These are phyloP conservation scores for Colistium nudipinnis DNA, from an alignment of 2,113 vertebrate species.

Conservation along the genomic window DNA sequence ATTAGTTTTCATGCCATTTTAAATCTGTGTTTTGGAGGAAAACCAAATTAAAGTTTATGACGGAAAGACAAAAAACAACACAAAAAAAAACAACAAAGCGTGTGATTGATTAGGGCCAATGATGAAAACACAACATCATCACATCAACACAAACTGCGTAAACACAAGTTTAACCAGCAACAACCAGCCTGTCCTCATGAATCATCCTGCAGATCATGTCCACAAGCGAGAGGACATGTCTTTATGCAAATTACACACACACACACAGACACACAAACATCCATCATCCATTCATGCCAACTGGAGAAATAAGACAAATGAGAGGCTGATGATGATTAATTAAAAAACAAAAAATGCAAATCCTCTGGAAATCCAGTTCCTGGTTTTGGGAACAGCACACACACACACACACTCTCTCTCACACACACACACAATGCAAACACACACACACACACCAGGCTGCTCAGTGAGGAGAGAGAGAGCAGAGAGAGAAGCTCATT, in stretches of 20 bases:
- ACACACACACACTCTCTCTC: neutral
- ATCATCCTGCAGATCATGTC: constrained; percentile 1
- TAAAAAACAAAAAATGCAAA: too few relatives aligned
- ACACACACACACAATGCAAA: neutral
- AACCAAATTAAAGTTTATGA: too few relatives aligned
- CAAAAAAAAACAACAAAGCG: too few relatives aligned
- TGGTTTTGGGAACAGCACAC: constrained; percentile 33
- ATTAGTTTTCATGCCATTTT: too few relatives aligned
- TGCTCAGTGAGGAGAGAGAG: constrained; percentile 40
- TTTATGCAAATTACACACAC: constrained; percentile 51
- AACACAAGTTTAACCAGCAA: neutral
- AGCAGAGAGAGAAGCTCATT: constrained; percentile 31
- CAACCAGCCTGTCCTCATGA: neutral
- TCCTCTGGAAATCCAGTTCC: constrained; percentile 43
- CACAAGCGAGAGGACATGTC: constrained; percentile 17
- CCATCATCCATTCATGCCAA: too few relatives aligned
- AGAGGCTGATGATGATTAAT: too few relatives aligned
- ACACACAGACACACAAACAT: too few relatives aligned
- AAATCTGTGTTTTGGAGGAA: too few relatives aligned
- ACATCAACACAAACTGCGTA: neutral
- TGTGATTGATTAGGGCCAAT: too few relatives aligned
- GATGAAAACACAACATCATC: too few relatives aligned
- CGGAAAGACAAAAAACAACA: too few relatives aligned
- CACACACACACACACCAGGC: neutral
- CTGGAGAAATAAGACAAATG: too few relatives aligned